Conservation (phyloP, 2,113 vertebrate species). For the Onychostoma macrolepis region DNA sequence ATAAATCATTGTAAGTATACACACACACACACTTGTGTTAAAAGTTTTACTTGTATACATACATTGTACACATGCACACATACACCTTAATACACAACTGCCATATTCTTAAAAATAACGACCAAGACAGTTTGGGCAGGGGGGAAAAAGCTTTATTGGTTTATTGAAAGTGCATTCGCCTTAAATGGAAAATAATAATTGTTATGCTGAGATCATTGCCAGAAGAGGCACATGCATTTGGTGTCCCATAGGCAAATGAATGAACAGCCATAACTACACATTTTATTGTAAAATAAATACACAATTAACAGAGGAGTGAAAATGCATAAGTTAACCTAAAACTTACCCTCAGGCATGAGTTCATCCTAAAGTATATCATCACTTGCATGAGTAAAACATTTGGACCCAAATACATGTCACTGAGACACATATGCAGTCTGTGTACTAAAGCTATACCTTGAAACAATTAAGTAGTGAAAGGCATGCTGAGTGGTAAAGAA, state of each 20-base stretch:
- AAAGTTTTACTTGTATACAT: too few relatives aligned
- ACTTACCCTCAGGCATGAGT: not conserved
- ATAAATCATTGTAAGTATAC: too few relatives aligned
- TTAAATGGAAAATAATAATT: not conserved
- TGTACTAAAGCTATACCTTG: not conserved
- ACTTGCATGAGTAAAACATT: not conserved
- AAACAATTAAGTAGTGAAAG: not conserved
- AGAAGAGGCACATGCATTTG: not conserved
- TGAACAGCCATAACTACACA: not conserved
- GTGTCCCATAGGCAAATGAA: not conserved
- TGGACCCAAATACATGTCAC: not conserved
- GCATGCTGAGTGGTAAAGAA: constrained; percentile 12
- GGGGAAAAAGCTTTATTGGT: not conserved
- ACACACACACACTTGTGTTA: too few relatives aligned
- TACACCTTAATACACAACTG: not conserved
- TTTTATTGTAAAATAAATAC: not conserved
- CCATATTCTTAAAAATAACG: not conserved
- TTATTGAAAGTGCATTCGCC: not conserved
- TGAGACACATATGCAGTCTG: not conserved
- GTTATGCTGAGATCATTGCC: not conserved
- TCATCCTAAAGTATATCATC: not conserved
- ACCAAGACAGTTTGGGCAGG: not conserved
- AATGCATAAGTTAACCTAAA: not conserved
- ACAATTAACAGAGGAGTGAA: not conserved
- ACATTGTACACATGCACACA: not conserved